Conservation (phyloP, 1,140 invertebrate genomes). For the Globodera rostochiensis region DNA sequence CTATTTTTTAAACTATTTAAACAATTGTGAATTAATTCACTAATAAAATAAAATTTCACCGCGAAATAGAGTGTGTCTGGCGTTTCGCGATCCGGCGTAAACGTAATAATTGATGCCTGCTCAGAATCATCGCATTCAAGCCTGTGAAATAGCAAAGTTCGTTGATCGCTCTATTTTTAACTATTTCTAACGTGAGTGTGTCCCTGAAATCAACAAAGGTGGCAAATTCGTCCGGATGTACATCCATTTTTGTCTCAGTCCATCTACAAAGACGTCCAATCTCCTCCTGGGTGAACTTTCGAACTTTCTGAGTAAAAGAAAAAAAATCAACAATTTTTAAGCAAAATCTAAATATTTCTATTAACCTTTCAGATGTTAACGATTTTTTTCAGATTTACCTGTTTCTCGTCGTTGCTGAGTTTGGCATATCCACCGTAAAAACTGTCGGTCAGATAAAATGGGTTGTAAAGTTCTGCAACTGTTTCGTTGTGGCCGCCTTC, state of each 20-base stretch:
- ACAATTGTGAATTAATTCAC: not conserved
- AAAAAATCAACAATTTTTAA: constrained; percentile 18
- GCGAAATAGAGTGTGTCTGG: constrained; percentile 90
- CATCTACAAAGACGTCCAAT: constrained; percentile 52
- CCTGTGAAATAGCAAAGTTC: constrained; percentile 11
- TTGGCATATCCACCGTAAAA: constrained; percentile 84
- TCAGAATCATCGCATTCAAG: constrained; percentile 68
- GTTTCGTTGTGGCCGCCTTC: constrained; percentile 82
- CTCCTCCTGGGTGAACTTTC: constrained; percentile 29
- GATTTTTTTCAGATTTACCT: constrained; percentile 69
- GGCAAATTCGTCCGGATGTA: constrained; percentile 43
- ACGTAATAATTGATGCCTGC: constrained; percentile 74
- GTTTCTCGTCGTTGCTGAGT: constrained; percentile 80
- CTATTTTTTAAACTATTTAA: constrained; percentile 20
- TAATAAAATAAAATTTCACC: constrained; percentile 69
- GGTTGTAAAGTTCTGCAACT: constrained; percentile 82
- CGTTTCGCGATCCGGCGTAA: constrained; percentile 85
- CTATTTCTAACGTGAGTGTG: constrained; percentile 31
- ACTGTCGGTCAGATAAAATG: constrained; percentile 92
- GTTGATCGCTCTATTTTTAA: constrained; percentile 7
- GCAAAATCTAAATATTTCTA: not conserved
- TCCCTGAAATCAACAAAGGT: constrained; percentile 54
- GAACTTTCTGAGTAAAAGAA: constrained; percentile 13
- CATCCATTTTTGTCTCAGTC: constrained; percentile 34
- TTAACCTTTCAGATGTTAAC: constrained; percentile 12